phyloP scores from a whole-genome alignment of 2,113 vertebrate genomes.

The Sceloporus tristichus region DNA sequence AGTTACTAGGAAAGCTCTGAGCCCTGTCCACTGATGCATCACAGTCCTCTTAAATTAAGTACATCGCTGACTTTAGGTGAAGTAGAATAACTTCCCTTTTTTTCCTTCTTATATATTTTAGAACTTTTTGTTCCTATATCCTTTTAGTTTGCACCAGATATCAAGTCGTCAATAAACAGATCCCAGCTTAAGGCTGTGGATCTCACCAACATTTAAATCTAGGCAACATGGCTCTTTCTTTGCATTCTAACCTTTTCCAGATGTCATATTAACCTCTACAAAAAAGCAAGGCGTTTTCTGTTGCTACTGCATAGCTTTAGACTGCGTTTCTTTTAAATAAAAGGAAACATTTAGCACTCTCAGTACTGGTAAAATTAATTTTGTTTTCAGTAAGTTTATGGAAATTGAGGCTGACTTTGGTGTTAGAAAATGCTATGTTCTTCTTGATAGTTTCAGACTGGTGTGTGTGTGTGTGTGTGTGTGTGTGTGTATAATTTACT shows the following conservation, averaged over 20 bases:
- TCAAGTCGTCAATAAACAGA: conserved; percentile 9
- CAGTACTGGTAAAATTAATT: background rate
- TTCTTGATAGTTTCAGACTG: background rate
- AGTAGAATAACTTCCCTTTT: conserved; percentile 58
- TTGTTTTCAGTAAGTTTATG: background rate
- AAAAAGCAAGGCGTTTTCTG: background rate
- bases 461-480: background rate
- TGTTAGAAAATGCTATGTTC: background rate
- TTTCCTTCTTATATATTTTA: conserved; percentile 38
- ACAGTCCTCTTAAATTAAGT: conserved; percentile 66
- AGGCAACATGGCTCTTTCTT: background rate
- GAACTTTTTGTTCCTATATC: conserved; percentile 51
- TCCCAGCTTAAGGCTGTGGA: background rate
- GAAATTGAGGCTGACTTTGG: background rate
- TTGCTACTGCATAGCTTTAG: background rate
- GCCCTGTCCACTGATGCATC: conserved; percentile 58
- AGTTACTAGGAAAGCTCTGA: conserved; percentile 66
- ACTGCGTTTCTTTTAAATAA: background rate
- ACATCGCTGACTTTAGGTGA: conserved; percentile 55
- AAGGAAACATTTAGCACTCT: background rate
- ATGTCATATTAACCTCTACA: background rate
- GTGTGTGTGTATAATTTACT: background rate
- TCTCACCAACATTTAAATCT: background rate
- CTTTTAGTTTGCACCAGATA: conserved; percentile 35
- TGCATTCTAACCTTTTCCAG: too few species aligned